phyloP scores from a whole-genome alignment of 2,888 invertebrate species.

The Oscheius sp. region DNA sequence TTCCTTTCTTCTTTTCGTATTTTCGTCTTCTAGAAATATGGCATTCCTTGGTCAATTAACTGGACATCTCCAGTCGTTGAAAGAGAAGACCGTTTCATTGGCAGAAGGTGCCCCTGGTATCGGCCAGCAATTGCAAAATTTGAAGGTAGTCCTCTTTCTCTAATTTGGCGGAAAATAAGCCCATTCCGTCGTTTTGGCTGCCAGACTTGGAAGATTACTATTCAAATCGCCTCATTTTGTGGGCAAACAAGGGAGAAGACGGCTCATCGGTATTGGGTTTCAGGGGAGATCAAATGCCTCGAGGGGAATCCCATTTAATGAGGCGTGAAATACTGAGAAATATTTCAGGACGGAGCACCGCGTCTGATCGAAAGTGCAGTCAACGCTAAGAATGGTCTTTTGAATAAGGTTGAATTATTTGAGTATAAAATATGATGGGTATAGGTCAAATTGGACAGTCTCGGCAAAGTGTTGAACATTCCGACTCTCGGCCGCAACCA shows the following conservation, averaged over 20 bases:
- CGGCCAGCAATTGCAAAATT: constrained; percentile 46
- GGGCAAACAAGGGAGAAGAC: constrained; percentile 8
- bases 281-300: constrained; percentile 5
- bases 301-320: constrained; percentile 24
- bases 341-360: constrained; percentile 56
- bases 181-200: background rate
- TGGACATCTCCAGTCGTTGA: constrained; percentile 56
- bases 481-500: constrained; percentile 63
- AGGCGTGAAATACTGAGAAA: constrained; percentile 1
- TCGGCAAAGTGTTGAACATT: constrained; percentile 65
- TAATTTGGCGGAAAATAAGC: background rate
- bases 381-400: constrained; percentile 55
- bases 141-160: constrained; percentile 37
- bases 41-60: constrained; percentile 70
- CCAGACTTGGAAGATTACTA: background rate
- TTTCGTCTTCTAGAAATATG: constrained; percentile 47
- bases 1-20: background rate
- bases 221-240: background rate
- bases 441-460: constrained; percentile 64
- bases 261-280: constrained; percentile 4
- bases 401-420: constrained; percentile 43
- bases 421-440: background rate
- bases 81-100: constrained; percentile 53
- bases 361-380: constrained; percentile 57
- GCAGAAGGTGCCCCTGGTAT: constrained; percentile 51